phyloP scores from a whole-genome alignment of 2,113 vertebrate genomes.

The Cyphomyrus discorhynchus region DNA sequence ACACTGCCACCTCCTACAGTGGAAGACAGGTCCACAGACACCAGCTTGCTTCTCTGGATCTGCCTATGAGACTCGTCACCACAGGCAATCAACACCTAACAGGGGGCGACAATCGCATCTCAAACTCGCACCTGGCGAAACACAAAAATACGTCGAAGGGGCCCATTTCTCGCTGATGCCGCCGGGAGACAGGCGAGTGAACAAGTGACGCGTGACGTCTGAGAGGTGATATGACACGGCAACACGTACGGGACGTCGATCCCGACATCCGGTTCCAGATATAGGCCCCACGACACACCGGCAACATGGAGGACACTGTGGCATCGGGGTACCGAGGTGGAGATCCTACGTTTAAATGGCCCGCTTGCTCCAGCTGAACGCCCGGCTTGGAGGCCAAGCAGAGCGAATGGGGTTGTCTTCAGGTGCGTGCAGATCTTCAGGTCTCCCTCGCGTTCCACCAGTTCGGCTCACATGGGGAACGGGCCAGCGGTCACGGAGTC shows the following conservation, averaged over 20 bases:
- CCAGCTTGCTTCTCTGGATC: background rate
- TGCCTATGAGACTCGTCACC: background rate
- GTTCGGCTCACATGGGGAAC: background rate
- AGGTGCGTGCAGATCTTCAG: background rate
- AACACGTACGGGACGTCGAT: background rate
- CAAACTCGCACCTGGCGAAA: background rate
- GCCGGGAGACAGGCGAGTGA: background rate
- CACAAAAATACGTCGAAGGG: background rate
- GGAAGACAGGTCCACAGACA: slow-evolving; percentile 30
- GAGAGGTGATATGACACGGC: background rate
- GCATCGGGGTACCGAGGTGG: background rate
- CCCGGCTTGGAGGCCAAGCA: background rate
- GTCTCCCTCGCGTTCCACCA: background rate
- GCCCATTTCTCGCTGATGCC: background rate
- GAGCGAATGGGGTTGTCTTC: background rate
- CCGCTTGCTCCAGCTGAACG: background rate
- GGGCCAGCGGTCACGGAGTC: background rate
- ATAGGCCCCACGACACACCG: background rate
- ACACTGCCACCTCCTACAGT: background rate
- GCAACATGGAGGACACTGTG: background rate
- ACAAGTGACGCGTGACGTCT: background rate
- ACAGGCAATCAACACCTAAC: background rate
- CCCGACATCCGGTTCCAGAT: background rate
- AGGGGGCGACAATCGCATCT: background rate
- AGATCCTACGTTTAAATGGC: background rate